These are phyloP conservation scores for Alces alces DNA, from an alignment of 2,113 vertebrate species.

Conservation along the genomic window DNA sequence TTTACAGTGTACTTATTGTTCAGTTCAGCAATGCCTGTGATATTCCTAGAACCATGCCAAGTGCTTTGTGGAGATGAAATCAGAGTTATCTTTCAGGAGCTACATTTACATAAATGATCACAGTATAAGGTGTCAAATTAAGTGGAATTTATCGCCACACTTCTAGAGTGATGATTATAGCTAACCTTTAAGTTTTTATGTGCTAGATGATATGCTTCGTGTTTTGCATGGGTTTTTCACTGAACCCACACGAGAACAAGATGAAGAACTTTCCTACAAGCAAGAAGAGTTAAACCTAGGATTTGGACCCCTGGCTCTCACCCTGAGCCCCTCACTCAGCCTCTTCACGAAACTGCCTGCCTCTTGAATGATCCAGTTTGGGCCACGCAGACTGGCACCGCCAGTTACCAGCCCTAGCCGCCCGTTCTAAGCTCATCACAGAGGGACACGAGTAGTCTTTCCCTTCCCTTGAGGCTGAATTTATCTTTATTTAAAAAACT, in stretches of 20 bases:
- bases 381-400: not conserved
- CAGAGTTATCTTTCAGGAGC: not conserved
- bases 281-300: not conserved
- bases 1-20: not conserved
- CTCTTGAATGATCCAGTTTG: not conserved
- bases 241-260: not conserved
- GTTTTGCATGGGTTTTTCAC: not conserved
- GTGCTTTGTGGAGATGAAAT: not conserved
- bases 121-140: not conserved
- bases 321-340: not conserved
- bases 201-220: not conserved
- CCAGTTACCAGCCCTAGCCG: not conserved
- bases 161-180: not conserved
- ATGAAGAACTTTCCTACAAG: not conserved
- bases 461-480: not conserved
- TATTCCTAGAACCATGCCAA: not conserved
- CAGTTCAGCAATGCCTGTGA: not conserved
- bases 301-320: not conserved
- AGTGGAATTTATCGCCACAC: not conserved
- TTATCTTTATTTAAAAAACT: not conserved
- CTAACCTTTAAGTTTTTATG: not conserved
- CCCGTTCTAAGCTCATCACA: not conserved
- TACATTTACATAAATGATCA: not conserved
- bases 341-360: not conserved
- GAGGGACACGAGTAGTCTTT: not conserved